Evolutionary conservation across 2,888 invertebrate species (phyloP), one percentile per base, ranked within the genome.

Genomic region (Drosophila quinaria): DNA sequence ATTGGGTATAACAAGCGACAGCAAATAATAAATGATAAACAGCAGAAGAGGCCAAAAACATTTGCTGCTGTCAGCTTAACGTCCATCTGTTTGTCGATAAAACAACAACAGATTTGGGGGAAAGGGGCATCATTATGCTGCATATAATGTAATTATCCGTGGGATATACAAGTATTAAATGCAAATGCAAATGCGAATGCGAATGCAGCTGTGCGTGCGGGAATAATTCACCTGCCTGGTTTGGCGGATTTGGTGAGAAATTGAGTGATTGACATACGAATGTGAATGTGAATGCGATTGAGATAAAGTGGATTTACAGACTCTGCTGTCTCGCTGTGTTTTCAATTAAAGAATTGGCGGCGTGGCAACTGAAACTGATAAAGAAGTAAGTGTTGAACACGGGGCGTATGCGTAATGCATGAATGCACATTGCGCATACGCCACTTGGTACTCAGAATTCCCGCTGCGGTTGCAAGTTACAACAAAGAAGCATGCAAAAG

Each of bases 391-490:
- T 44, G 55, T 17, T 60, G 59, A 74, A 59, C 63, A 47, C 44
- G 35, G 69, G 56, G 79, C 79, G 75, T 75, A 74, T 78, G 75
- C 75, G 75, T 78, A 76, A 76, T 78, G 80, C 71, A 67, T 66
- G 77, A 67, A 29, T 68, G 80, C 58, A 78, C 66, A 77, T 68
- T 59, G 77, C 77, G 79, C 75, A 76, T 76, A 78, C 75, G 75
- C 75, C 74, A 31, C 25, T 22, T 22, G 4, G 22, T 4, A 22
- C 60, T 42, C 19, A n/a, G 10, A n/a, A 25, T 29, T 51, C 51
- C 61, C 65, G 54, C 47, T 66, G 72, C 78, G 72, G 71, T 68
- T 41, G 78, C 80, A 77, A 73, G 71, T 68, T 41, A 80, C 80
- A 77, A 73, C 70, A 77, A 79, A 67, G 78, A 77, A 64, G 70